These are phyloP conservation scores for Stigmatopora argus DNA, from an alignment of 2,113 vertebrate genomes.

Conservation along the genomic window DNA sequence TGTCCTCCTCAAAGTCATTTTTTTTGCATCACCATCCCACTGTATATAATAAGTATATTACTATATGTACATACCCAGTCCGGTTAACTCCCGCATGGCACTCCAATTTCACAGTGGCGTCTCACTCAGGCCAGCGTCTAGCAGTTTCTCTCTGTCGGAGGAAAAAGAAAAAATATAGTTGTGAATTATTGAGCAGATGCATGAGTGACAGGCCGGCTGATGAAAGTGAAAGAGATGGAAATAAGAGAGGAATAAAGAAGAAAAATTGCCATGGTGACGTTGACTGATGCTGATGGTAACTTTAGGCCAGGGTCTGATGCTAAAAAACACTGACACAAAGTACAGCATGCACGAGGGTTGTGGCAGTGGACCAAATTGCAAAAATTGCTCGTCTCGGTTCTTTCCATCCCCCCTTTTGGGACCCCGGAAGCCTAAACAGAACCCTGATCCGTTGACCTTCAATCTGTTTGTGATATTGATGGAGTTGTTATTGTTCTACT, in stretches of 20 bases:
- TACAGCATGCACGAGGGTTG: constrained; percentile 22
- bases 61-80: constrained; percentile 55
- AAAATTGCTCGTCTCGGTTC: constrained; percentile 33
- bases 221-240: constrained; percentile 48
- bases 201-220: constrained; percentile 58
- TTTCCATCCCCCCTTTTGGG: constrained; percentile 14
- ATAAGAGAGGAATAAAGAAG: constrained; percentile 39
- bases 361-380: constrained; percentile 34
- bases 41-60: constrained; percentile 57
- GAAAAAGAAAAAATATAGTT: constrained; percentile 42
- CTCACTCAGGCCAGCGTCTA: constrained; percentile 30
- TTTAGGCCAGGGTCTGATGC: constrained; percentile 34
- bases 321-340: constrained; percentile 43
- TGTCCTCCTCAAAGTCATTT: constrained; percentile 47
- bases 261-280: constrained; percentile 30
- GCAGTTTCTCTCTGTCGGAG: constrained; percentile 42
- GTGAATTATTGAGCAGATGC: constrained; percentile 62
- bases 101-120: constrained; percentile 52
- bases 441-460: constrained; percentile 15
- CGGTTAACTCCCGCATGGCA: constrained; percentile 48
- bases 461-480: constrained; percentile 20
- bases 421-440: constrained; percentile 6
- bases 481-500: constrained; percentile 1
- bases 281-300: constrained; percentile 45
- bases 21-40: constrained; percentile 11